Percentiles rank a stretch among this genome's conserved stretches.
These are phyloP conservation scores for Heloderma charlesbogerti DNA, from an alignment of 2,113 vertebrate genomes.

Conservation along the genomic window DNA sequence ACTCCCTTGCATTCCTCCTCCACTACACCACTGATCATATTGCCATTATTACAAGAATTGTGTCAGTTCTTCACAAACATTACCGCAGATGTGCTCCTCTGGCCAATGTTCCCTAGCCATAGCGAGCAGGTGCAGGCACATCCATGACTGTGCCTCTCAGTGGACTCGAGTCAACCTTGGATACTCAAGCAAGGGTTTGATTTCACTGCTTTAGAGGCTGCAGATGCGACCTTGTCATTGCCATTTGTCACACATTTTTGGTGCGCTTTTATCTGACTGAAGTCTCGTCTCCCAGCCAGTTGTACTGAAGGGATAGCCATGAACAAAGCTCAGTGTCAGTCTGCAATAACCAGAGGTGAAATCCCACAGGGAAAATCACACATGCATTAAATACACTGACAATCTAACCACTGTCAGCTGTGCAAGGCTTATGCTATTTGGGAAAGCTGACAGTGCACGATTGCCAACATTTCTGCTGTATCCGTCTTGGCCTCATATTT, in stretches of 20 bases:
- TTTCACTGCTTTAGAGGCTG: constrained; percentile 29
- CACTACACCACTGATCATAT: neutral
- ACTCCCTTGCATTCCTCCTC: neutral
- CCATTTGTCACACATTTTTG: constrained; percentile 47
- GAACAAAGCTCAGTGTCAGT: constrained; percentile 15
- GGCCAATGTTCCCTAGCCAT: neutral
- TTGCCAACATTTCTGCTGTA: neutral
- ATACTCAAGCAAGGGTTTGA: neutral
- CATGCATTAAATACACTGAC: constrained; percentile 21
- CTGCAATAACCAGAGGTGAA: constrained; percentile 17
- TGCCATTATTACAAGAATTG: neutral
- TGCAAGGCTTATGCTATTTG: neutral
- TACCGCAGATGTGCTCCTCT: neutral
- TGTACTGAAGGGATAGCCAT: neutral
- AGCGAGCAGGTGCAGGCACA: constrained; percentile 10
- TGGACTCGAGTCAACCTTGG: constrained; percentile 19
- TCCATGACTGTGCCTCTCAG: neutral
- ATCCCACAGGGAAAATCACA: constrained; percentile 23
- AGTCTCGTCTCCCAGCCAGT: constrained; percentile 11
- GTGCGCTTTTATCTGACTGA: constrained; percentile 23
- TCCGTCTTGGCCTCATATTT: neutral
- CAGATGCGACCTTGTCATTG: constrained; percentile 44
- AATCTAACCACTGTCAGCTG: neutral
- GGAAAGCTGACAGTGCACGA: constrained; percentile 12
- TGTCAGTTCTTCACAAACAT: neutral